Evolutionary conservation across 2,113 vertebrate genomes (phyloP).

Genomic region (Centropus bengalensis): DNA sequence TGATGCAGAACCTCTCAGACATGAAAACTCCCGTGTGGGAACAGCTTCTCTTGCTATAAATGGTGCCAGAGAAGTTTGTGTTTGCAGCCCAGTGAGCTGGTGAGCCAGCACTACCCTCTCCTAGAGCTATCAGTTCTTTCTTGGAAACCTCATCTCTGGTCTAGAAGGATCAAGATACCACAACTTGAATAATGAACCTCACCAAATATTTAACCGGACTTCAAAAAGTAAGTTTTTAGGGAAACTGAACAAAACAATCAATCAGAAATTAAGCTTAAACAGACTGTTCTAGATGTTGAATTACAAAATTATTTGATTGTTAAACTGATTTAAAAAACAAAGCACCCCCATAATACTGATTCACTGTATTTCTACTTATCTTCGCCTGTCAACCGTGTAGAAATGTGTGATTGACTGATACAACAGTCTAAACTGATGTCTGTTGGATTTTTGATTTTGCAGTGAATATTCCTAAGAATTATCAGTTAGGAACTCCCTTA

Average conservation of each 20-base stretch:
- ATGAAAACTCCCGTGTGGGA: background rate
- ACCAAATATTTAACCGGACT: background rate
- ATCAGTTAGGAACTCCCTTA: background rate
- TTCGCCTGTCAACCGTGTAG: background rate
- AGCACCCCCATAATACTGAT: background rate
- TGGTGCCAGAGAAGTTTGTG: too few species aligned
- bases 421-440: background rate
- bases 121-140: accelerated
- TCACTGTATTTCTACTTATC: background rate
- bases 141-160: background rate
- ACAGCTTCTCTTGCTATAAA: too few species aligned
- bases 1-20: background rate
- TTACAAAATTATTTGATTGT: background rate
- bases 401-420: background rate
- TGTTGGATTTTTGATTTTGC: background rate
- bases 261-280: background rate
- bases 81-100: background rate
- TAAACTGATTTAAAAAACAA: background rate
- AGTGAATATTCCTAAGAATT: background rate
- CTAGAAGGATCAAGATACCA: accelerated
- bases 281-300: background rate
- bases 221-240: background rate
- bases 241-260: background rate
- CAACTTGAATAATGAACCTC: accelerated
- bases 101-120: accelerated